Evolutionary conservation across 2,113 vertebrate genomes (phyloP).

Genomic region (Camelus dromedarius): DNA sequence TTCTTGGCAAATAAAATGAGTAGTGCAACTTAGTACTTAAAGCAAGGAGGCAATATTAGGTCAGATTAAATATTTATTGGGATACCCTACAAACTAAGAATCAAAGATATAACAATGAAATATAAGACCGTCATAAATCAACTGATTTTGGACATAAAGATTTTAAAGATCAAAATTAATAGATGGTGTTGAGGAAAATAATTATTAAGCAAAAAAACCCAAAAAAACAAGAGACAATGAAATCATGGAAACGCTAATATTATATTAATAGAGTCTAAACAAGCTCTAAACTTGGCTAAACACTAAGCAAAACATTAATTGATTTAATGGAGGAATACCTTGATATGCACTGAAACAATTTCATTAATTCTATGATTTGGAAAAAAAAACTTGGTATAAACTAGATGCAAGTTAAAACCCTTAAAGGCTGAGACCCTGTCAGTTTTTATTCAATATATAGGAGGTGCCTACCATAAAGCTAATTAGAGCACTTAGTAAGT

Average conservation of each 20-base stretch:
- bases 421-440: slow-evolving; percentile 44
- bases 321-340: slow-evolving; percentile 46
- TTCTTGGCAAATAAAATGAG: slow-evolving; percentile 39
- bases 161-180: slow-evolving; percentile 61
- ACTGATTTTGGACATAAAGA: slow-evolving; percentile 11
- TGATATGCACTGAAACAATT: slow-evolving; percentile 45
- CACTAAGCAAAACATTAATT: slow-evolving; percentile 55
- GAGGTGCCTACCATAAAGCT: not conserved
- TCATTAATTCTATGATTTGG: slow-evolving; percentile 35
- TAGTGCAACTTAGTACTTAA: slow-evolving; percentile 31
- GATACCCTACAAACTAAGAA: slow-evolving; percentile 39
- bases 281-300: slow-evolving; percentile 39
- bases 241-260: slow-evolving; percentile 31
- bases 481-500: slow-evolving; percentile 38
- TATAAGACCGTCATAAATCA: not conserved
- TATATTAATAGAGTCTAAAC: slow-evolving; percentile 16
- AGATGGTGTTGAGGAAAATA: not conserved
- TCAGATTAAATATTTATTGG: slow-evolving; percentile 23
- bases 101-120: slow-evolving; percentile 36
- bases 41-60: not conserved
- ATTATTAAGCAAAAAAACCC: not conserved
- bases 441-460: slow-evolving; percentile 31
- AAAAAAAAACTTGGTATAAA: slow-evolving; percentile 44
- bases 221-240: not conserved
- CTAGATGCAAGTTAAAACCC: slow-evolving; percentile 28